These are phyloP conservation scores for Cynopterus sphinx DNA, from an alignment of 2,797 vertebrate genomes.

Conservation along the genomic window DNA sequence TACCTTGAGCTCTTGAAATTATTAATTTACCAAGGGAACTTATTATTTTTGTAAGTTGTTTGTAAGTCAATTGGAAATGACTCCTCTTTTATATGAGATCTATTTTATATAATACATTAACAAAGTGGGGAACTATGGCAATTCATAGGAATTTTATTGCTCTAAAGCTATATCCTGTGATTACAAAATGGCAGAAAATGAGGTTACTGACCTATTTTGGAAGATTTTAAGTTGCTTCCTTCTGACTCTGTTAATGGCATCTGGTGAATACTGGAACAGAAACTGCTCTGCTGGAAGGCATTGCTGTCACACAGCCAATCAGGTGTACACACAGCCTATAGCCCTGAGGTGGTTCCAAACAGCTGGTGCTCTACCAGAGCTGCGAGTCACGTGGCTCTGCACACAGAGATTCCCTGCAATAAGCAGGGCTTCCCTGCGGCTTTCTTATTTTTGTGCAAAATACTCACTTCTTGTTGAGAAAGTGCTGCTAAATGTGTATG, in stretches of 20 bases:
- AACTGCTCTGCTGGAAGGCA: slow-evolving; percentile 54
- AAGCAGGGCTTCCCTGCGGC: slow-evolving; percentile 33
- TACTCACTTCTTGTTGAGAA: slow-evolving; percentile 8
- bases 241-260: slow-evolving; percentile 62
- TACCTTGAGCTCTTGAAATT: background rate
- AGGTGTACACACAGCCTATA: background rate
- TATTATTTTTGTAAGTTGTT: background rate
- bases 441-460: slow-evolving; percentile 50
- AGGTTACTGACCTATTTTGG: slow-evolving; percentile 58
- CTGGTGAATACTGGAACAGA: slow-evolving; percentile 42
- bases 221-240: slow-evolving; percentile 37
- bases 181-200: background rate
- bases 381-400: background rate
- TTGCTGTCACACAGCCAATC: slow-evolving; percentile 48
- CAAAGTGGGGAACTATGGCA: background rate
- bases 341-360: slow-evolving; percentile 49
- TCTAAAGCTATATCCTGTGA: background rate
- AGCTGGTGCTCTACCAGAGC: slow-evolving; percentile 43
- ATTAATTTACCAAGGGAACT: background rate
- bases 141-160: background rate
- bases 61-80: background rate
- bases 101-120: background rate
- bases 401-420: slow-evolving; percentile 24
- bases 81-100: background rate
- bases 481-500: slow-evolving; percentile 43